Evolutionary conservation across 2,113 vertebrate genomes (phyloP).

Genomic region (Arothron firmamentum): DNA sequence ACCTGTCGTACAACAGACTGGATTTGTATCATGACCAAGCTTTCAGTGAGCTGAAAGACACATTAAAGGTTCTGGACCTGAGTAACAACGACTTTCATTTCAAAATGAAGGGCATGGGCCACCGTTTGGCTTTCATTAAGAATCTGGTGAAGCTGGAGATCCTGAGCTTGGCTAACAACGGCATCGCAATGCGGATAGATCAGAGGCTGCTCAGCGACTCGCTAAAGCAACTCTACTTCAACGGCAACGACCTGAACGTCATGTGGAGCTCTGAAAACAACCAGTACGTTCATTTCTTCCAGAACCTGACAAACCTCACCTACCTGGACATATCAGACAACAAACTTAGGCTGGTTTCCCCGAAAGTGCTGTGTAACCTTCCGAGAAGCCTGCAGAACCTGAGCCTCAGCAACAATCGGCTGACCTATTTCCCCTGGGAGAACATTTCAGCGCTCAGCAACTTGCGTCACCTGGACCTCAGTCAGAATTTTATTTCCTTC

Average conservation of each 20-base stretch:
- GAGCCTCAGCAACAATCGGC: slow-evolving; percentile 60
- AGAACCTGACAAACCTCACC: slow-evolving; percentile 68
- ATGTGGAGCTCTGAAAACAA: slow-evolving; percentile 72
- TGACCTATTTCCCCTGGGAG: slow-evolving; percentile 74
- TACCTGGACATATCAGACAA: slow-evolving; percentile 78
- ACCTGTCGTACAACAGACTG: slow-evolving; percentile 77
- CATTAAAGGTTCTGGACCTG: slow-evolving; percentile 74
- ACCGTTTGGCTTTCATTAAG: slow-evolving; percentile 69
- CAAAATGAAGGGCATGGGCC: slow-evolving; percentile 76
- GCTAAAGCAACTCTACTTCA: slow-evolving; percentile 71
- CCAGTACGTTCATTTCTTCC: slow-evolving; percentile 72
- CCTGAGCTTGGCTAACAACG: slow-evolving; percentile 75
- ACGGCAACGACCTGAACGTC: slow-evolving; percentile 68
- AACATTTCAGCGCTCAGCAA: slow-evolving; percentile 63
- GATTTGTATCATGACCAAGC: slow-evolving; percentile 70
- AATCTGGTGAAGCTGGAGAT: slow-evolving; percentile 62
- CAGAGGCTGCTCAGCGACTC: slow-evolving; percentile 63
- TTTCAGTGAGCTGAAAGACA: slow-evolving; percentile 68
- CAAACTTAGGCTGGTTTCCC: slow-evolving; percentile 53
- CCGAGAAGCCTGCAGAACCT: slow-evolving; percentile 63
- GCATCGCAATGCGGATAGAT: slow-evolving; percentile 72
- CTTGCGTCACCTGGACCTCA: slow-evolving; percentile 71
- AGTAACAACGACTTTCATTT: slow-evolving; percentile 79
- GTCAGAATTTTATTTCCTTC: slow-evolving; percentile 60
- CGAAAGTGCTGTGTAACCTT: slow-evolving; percentile 58